A percentile compares a stretch with the other conserved stretches of the same genome.
These are phyloP conservation scores for Zaprionus obscuricornis DNA, from an alignment of 2,888 invertebrate genomes.

Conservation along the genomic window DNA sequence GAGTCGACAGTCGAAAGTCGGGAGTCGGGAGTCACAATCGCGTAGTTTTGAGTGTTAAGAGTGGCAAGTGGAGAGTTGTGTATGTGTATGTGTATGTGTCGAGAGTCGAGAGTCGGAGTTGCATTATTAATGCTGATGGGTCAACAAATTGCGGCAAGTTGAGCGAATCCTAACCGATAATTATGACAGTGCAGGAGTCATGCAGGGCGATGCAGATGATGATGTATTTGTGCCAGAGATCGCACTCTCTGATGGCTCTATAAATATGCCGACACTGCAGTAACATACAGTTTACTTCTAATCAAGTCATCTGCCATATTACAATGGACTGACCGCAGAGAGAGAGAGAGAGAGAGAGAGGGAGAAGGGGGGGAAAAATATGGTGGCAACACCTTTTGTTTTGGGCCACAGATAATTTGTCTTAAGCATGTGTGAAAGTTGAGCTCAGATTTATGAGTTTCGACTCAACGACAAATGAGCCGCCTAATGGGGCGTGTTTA, in stretches of 20 bases:
- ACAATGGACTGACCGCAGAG: too few species aligned
- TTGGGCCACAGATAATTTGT: constrained; percentile 66
- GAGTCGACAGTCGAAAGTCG: constrained; percentile 9
- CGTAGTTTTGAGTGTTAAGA: too few species aligned
- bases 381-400: constrained; percentile 55
- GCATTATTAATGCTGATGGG: constrained; percentile 69
- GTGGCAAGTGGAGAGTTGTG: too few species aligned
- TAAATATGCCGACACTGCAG: constrained; percentile 50
- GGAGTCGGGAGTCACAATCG: constrained; percentile 6
- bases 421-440: constrained; percentile 78
- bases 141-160: constrained; percentile 74
- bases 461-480: constrained; percentile 64
- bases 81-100: too few species aligned
- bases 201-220: constrained; percentile 68
- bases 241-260: constrained; percentile 46
- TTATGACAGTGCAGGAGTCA: constrained; percentile 81
- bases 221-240: constrained; percentile 55
- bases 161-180: constrained; percentile 78
- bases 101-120: constrained; percentile 10
- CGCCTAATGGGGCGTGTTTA: constrained; percentile 60
- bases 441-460: constrained; percentile 65
- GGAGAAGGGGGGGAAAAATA: too few species aligned
- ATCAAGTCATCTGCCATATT: constrained; percentile 69
- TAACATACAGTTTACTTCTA: constrained; percentile 51
- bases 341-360: too few species aligned